Conservation (phyloP, 2,797 vertebrate genomes). For the Columba guinea region DNA sequence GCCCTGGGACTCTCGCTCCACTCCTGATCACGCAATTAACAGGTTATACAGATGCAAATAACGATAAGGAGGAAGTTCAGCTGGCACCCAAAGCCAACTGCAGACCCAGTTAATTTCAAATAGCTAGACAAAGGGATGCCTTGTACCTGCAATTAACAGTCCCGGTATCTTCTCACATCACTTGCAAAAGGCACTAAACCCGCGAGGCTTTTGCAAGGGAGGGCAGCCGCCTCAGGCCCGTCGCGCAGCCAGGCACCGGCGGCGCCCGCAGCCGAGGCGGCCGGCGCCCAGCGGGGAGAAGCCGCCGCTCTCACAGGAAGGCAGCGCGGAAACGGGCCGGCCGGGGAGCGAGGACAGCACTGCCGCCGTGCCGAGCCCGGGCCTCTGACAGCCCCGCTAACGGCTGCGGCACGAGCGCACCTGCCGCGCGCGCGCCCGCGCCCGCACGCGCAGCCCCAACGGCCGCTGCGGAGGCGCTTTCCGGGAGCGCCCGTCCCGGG, state of each 20-base stretch:
- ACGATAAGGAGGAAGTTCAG: not conserved
- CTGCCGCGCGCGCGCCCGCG: too few species aligned
- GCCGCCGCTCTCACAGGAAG: not conserved
- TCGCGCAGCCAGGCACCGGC: not conserved
- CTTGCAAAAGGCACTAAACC: not conserved
- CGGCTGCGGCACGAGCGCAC: too few species aligned
- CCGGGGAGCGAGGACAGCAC: not conserved
- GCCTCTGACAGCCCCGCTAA: too few species aligned
- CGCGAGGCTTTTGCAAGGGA: not conserved
- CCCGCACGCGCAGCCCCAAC: too few species aligned
- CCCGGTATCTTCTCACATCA: accelerated
- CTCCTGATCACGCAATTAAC: not conserved
- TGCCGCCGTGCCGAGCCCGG: too few species aligned
- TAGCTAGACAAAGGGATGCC: not conserved
- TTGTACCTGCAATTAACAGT: not conserved
- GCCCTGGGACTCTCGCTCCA: not conserved
- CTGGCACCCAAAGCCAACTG: not conserved
- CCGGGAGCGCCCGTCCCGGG: accelerated
- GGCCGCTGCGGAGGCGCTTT: not conserved
- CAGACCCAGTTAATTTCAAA: not conserved
- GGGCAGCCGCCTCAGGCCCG: not conserved
- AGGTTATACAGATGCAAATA: not conserved
- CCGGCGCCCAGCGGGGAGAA: not conserved
- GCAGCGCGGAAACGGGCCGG: not conserved
- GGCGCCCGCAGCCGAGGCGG: not conserved